Base-by-base conservation (phyloP, 2,113 vertebrate genomes). In the Daphoenositta chrysoptera region DNA sequence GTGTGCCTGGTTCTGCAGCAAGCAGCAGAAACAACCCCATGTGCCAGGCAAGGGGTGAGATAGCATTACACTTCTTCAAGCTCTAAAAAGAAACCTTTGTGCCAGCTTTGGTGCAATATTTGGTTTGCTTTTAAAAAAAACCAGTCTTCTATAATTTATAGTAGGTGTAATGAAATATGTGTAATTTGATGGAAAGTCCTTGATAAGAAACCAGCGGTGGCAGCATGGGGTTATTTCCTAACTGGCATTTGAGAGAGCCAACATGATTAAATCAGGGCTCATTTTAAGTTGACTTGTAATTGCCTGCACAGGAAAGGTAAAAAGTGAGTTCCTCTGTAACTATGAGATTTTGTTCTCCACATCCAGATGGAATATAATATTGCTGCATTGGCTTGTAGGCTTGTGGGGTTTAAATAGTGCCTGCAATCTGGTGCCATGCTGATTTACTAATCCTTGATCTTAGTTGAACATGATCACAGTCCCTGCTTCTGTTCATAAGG, bases 391-490 rank as follows among this genome's bases (percentile, higher is more conserved):
- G 96, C 96, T 97, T 93, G 89, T 95, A 95, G 93, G 96, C 96
- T 96, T 96, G 95, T 91, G 96, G 96, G 95, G 97, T 97, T 98
- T 98, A 97, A 98, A 98, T 97, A 95, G 97, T 98, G 98, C 98
- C 93, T 97, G 97, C 97, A 97, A 98, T 98, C 97, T 98, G 98
- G 98, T 98, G 97, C 97, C 97, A 97, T 96, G 97, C 97, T 96
- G 97, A 98, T 97, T 96, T 97, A 97, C 97, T 97, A 97, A 98
- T 98, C 98, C 98, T 97, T 97, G 97, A 98, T 97, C 97, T 98
- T 98, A 98, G 97, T 96, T 87, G 98, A 99, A 99, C 96, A 97
- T 96, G 98, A 99, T 99, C 98, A 97, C 95, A 95, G 96, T 96
- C 97, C 96, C 96, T 98, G 98, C 98, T 96, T 96, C 97, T 97